These are phyloP conservation scores for Drosophila mercatorum DNA, from an alignment of 2,888 invertebrate genomes.

Conservation along the genomic window DNA sequence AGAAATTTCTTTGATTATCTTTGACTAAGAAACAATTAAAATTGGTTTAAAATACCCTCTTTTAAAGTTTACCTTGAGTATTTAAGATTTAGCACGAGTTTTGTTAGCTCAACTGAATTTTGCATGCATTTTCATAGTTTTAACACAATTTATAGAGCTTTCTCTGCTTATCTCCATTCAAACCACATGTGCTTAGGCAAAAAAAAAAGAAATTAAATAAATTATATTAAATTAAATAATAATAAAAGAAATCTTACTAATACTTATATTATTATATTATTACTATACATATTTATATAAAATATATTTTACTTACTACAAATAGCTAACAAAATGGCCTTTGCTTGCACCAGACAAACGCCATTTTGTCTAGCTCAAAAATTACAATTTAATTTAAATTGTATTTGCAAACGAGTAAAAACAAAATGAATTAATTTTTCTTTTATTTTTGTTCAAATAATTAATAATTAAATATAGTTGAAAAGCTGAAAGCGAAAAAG, in stretches of 20 bases:
- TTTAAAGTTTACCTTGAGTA: too few species aligned
- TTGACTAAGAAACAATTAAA: too few species aligned
- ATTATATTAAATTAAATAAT: background rate
- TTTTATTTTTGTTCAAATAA: background rate
- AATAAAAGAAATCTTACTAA: too few species aligned
- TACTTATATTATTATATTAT: too few species aligned
- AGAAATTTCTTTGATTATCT: too few species aligned
- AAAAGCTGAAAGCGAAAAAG: background rate
- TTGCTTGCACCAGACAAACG: constrained; percentile 12
- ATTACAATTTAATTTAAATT: background rate
- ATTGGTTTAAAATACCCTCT: too few species aligned
- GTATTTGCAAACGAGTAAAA: background rate
- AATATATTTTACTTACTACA: too few species aligned
- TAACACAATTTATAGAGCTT: background rate
- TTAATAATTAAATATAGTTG: constrained; percentile 2
- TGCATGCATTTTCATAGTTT: background rate
- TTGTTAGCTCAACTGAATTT: background rate
- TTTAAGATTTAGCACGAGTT: background rate
- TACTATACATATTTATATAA: too few species aligned
- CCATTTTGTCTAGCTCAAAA: constrained; percentile 54
- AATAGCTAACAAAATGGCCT: background rate
- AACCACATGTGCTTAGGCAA: background rate
- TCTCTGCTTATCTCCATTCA: too few species aligned
- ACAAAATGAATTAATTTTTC: background rate
- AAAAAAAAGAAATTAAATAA: background rate